Base-by-base conservation (phyloP, 2,888 invertebrate species). In the Melinaea menophilus region DNA sequence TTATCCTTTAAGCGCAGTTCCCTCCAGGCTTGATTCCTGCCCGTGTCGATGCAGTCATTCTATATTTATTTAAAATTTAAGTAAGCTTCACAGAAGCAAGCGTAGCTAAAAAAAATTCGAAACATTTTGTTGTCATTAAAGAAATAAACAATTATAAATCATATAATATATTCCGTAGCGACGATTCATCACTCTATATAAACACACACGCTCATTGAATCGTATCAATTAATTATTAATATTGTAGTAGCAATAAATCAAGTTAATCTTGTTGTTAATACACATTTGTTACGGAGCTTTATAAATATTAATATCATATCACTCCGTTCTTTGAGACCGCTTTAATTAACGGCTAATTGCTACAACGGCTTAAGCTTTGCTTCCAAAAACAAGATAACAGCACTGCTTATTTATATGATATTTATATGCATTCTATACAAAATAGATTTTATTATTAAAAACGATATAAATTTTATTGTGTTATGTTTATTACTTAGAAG, bases 161-260 rank as follows among this genome's bases (percentile, higher is more conserved):
- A 31, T 51, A 51, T 51, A 7, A 51, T 31, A 51, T 22, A 22
- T 31, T 9, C 22, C 22, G 51, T 51, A 51, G 51, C 51, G 7
- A 11, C 11, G 7, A 51, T 51, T 31, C n/a, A 51, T 51, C 22
- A 51, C 31, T 51, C 5, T 11, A 51, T 51, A 41, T 51, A 22
- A 51, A 31, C 51, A 31, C 51, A 51, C 51, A 51, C 31, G n/a
- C 7, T 48, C 48, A 48, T 31, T 51, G 51, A 51, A 31, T 51
- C 51, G 51, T 51, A 51, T 31, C 9, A 41, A 9, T 41, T 9
- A 41, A 51, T 51, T 51, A 51, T 51, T 51, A 51, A 51, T 51
- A 51, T 31, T 51, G 51, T 51, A 51, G 51, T 9, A 51, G 31
- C 51, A 51, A 51, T 51, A 51, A 51, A 51, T 51, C 31, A 31